Percentiles rank a stretch among this genome's conserved stretches.
phyloP scores from a whole-genome alignment of 2,113 vertebrate genomes.

The Hyperoodon ampullatus region DNA sequence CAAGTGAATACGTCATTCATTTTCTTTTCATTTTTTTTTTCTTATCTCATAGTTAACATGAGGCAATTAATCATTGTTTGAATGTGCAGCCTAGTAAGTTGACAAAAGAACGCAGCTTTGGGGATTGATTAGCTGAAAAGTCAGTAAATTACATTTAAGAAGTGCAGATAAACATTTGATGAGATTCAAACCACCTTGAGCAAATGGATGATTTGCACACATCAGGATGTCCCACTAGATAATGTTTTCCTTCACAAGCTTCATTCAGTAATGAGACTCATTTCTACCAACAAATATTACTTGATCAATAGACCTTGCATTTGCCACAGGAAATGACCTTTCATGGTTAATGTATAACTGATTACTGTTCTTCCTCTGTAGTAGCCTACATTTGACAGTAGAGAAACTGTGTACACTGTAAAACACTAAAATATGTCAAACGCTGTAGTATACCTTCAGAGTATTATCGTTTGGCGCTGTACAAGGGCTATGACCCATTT shows the following conservation, averaged over 20 bases:
- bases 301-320: slow-evolving; percentile 62
- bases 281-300: slow-evolving; percentile 40
- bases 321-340: slow-evolving; percentile 58
- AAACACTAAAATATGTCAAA: background rate
- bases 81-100: background rate
- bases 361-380: slow-evolving; percentile 59
- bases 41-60: slow-evolving; percentile 33
- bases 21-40: slow-evolving; percentile 55
- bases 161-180: slow-evolving; percentile 55
- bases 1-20: slow-evolving; percentile 45
- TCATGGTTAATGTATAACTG: slow-evolving; percentile 66
- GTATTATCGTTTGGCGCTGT: background rate
- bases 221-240: background rate
- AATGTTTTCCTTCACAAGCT: background rate
- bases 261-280: background rate
- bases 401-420: slow-evolving; percentile 4
- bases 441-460: background rate
- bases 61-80: slow-evolving; percentile 47
- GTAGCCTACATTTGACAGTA: slow-evolving; percentile 51
- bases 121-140: slow-evolving; percentile 53
- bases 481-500: background rate
- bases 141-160: slow-evolving; percentile 34
- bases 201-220: slow-evolving; percentile 49
- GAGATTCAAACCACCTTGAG: slow-evolving; percentile 41
- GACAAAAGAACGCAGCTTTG: slow-evolving; percentile 8